phyloP scores from a whole-genome alignment of 2,888 invertebrate species.

The Cheilosia vernalis region DNA sequence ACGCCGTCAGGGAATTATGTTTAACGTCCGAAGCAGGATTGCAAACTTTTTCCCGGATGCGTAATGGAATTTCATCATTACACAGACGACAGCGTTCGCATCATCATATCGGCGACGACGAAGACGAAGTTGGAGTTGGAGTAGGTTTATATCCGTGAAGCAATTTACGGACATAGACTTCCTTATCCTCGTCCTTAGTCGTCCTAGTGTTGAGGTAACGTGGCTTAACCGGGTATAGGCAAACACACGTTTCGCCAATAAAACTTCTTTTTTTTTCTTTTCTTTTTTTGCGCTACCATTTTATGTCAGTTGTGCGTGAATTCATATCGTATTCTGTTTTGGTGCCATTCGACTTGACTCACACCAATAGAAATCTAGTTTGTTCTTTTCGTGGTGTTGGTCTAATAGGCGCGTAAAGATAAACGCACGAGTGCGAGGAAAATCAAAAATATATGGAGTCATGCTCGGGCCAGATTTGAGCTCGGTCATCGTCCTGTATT shows the following conservation, averaged over 20 bases:
- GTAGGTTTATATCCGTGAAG: conserved; percentile 50
- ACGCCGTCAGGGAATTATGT: conserved; percentile 9
- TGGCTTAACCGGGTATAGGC: conserved; percentile 34
- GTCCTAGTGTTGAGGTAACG: background rate
- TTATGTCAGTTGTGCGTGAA: conserved; percentile 53
- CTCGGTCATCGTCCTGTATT: background rate
- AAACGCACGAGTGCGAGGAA: background rate
- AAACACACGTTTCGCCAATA: conserved; percentile 66
- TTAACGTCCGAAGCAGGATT: conserved; percentile 33
- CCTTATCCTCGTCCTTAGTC: conserved; percentile 30
- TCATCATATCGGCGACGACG: conserved; percentile 22
- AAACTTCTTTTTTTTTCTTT: conserved; percentile 33
- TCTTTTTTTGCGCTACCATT: conserved; percentile 2
- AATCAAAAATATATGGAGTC: conserved; percentile 6
- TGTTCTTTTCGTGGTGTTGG: background rate
- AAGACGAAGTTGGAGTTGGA: background rate
- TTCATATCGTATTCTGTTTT: conserved; percentile 55
- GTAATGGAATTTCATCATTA: conserved; percentile 72
- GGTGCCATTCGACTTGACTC: conserved; percentile 35
- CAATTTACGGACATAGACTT: conserved; percentile 67
- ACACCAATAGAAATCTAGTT: background rate
- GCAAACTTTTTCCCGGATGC: conserved; percentile 62
- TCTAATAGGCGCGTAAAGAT: background rate
- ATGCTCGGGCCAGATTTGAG: background rate
- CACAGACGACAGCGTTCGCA: conserved; percentile 28